Evolutionary conservation across 2,113 vertebrate genomes (phyloP).

Genomic region (Urocynchramus pylzowi): DNA sequence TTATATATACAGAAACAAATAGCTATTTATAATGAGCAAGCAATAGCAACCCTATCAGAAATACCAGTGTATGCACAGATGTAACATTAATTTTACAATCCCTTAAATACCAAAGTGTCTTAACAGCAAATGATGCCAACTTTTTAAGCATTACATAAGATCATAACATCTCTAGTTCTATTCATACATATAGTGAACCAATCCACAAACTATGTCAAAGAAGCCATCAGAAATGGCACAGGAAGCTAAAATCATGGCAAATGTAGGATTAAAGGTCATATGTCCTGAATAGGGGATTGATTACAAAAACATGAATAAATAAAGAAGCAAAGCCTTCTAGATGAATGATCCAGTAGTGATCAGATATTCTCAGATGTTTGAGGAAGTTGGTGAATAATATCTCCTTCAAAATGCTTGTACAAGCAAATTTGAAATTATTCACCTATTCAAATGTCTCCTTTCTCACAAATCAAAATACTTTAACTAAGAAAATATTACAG

Average conservation of each 20-base stretch:
- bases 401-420: not conserved
- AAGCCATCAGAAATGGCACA: not conserved
- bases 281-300: not conserved
- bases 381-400: not conserved
- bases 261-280: not conserved
- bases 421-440: not conserved
- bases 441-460: not conserved
- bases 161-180: not conserved
- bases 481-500: not conserved
- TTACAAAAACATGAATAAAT: not conserved
- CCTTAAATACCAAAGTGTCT: not conserved
- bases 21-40: not conserved
- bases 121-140: not conserved
- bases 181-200: not conserved
- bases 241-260: not conserved
- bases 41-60: not conserved
- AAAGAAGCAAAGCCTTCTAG: not conserved
- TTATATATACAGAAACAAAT: not conserved
- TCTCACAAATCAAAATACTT: not conserved
- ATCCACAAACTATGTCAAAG: not conserved
- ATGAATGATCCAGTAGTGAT: not conserved
- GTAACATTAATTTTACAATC: not conserved
- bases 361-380: not conserved
- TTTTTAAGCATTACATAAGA: not conserved
- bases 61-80: not conserved